A percentile compares a stretch with the other conserved stretches of the same genome.
Evolutionary conservation across 2,888 invertebrate genomes (phyloP).

Genomic region (Tyria jacobaeae): DNA sequence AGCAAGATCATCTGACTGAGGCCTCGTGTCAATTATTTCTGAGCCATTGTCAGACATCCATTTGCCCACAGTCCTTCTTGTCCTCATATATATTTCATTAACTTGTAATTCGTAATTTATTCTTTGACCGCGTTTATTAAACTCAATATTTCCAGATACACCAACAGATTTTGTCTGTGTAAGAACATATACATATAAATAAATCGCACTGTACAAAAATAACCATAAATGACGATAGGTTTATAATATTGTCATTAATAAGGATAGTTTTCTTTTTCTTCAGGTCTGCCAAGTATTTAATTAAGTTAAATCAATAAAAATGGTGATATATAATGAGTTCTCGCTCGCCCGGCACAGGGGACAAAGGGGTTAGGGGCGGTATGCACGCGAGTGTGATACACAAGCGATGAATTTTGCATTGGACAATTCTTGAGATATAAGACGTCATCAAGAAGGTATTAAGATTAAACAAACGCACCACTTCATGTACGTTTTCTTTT

Average conservation of each 20-base stretch:
- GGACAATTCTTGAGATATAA: too few relatives aligned
- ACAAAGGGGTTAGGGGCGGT: too few relatives aligned
- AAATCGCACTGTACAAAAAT: not conserved
- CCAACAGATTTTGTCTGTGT: constrained; percentile 88
- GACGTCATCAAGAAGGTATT: too few relatives aligned
- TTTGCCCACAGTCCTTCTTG: constrained; percentile 63
- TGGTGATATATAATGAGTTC: too few relatives aligned
- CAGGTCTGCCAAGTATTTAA: too few relatives aligned
- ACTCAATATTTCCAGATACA: constrained; percentile 89
- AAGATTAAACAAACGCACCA: too few relatives aligned
- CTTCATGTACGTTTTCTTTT: too few relatives aligned
- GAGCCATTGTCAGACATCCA: constrained; percentile 80
- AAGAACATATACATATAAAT: not conserved
- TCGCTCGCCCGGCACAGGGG: too few relatives aligned
- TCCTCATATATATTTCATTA: constrained; percentile 83
- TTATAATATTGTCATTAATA: not conserved
- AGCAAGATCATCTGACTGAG: constrained; percentile 71
- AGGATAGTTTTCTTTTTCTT: too few relatives aligned
- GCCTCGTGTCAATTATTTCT: constrained; percentile 83
- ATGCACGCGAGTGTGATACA: too few relatives aligned
- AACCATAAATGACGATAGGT: not conserved
- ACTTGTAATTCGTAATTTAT: constrained; percentile 90
- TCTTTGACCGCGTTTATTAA: constrained; percentile 89
- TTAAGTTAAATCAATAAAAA: too few relatives aligned
- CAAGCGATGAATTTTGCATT: too few relatives aligned